Conservation (phyloP, 2,113 vertebrate species). For the Rhinolophus sinicus region DNA sequence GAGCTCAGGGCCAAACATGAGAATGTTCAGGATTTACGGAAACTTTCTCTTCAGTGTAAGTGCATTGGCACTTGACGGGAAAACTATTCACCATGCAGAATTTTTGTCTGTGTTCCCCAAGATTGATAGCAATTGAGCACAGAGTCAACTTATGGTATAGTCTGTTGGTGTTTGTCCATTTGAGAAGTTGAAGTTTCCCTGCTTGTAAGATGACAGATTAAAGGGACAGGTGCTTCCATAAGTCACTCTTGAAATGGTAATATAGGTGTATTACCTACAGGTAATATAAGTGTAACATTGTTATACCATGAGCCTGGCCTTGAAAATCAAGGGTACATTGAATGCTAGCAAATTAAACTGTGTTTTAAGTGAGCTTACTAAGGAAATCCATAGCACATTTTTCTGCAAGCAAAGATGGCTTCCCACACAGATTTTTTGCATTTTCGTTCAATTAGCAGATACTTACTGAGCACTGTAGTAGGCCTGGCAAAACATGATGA, state of each 20-base stretch:
- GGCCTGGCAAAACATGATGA: neutral
- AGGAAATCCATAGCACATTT: neutral
- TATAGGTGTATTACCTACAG: neutral
- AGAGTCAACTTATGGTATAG: neutral
- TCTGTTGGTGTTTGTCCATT: neutral
- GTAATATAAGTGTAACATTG: neutral
- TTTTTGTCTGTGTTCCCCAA: neutral
- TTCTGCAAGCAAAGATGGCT: neutral
- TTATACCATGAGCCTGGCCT: neutral
- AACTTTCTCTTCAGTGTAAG: neutral
- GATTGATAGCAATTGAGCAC: neutral
- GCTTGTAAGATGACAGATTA: neutral
- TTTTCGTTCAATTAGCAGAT: constrained; percentile 5
- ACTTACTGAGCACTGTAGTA: neutral
- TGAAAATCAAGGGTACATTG: neutral
- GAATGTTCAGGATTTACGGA: neutral
- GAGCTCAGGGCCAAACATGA: neutral
- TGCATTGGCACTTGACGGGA: neutral
- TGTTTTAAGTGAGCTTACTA: neutral
- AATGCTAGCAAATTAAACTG: neutral
- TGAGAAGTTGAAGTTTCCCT: neutral
- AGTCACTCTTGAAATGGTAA: neutral
- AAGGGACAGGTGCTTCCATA: neutral
- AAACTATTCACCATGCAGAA: neutral
- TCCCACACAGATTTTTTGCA: neutral